Evolutionary conservation across 2,113 vertebrate genomes (phyloP).

Genomic region (Callospermophilus lateralis): DNA sequence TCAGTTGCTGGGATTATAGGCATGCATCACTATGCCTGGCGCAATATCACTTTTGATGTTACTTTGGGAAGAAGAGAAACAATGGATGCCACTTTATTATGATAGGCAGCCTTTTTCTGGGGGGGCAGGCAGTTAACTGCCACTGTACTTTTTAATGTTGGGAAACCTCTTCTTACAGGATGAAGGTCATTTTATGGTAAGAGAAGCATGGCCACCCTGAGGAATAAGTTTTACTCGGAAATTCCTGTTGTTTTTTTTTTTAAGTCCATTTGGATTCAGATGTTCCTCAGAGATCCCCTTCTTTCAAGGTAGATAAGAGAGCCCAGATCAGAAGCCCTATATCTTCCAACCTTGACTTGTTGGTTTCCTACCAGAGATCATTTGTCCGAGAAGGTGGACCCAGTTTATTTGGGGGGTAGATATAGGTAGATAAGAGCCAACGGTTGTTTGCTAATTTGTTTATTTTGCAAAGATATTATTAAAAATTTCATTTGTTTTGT

Average conservation of each 20-base stretch:
- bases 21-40: too few relatives aligned
- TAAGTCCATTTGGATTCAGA: not conserved
- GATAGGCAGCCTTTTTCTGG: not conserved
- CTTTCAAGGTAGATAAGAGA: not conserved
- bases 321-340: not conserved
- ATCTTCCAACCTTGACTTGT: not conserved
- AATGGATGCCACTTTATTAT: not conserved
- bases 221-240: not conserved
- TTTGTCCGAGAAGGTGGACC: not conserved
- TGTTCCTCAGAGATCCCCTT: not conserved
- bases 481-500: not conserved
- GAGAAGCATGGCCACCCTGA: not conserved
- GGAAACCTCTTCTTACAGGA: constrained; percentile 1
- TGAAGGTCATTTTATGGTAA: not conserved
- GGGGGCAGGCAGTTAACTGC: not conserved
- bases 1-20: too few relatives aligned
- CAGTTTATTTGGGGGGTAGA: not conserved
- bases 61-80: not conserved
- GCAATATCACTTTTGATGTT: not conserved
- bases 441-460: not conserved
- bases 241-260: not conserved
- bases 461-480: not conserved
- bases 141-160: not conserved
- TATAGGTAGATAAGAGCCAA: not conserved
- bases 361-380: not conserved